Conservation (phyloP, 2,888 invertebrate species). For the Caenorhabditis drosophilae region DNA sequence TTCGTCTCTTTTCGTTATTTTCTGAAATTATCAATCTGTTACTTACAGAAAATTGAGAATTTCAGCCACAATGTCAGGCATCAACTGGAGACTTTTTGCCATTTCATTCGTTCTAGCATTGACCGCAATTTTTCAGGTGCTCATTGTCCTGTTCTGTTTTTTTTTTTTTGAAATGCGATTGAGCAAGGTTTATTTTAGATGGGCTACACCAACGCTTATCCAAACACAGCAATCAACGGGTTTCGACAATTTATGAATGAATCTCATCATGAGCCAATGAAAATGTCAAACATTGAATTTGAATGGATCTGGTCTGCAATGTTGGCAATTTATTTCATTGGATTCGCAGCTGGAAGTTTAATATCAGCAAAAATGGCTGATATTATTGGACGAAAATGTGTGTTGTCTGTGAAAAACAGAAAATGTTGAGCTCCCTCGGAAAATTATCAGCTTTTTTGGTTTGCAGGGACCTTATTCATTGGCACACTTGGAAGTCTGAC, state of each 20-base stretch:
- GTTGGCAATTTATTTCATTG: conserved; percentile 59
- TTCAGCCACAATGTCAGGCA: conserved; percentile 3
- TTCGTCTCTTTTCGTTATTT: no score
- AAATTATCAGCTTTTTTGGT: neutral
- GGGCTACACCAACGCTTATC: conserved; percentile 61
- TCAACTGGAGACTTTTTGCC: conserved; percentile 20
- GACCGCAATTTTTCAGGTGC: conserved; percentile 34
- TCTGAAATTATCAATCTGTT: no score
- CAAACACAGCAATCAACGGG: conserved; percentile 54
- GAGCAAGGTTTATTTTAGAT: conserved; percentile 38
- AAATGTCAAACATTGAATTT: conserved; percentile 35
- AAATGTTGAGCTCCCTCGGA: no score
- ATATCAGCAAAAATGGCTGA: conserved; percentile 56
- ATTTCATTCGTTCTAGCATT: conserved; percentile 23
- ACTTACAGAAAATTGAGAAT: no score
- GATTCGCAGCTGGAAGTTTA: conserved; percentile 56
- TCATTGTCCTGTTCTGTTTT: neutral
- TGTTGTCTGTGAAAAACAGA: neutral
- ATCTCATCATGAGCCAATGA: conserved; percentile 11
- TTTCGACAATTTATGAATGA: conserved; percentile 28
- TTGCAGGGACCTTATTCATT: conserved; percentile 41
- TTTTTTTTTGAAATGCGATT: neutral
- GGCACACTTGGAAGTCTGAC: conserved; percentile 44
- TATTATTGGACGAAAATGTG: conserved; percentile 60
- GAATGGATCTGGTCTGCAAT: conserved; percentile 61